phyloP scores from a whole-genome alignment of 2,797 vertebrate species.

The Rhodeus uyekii region DNA sequence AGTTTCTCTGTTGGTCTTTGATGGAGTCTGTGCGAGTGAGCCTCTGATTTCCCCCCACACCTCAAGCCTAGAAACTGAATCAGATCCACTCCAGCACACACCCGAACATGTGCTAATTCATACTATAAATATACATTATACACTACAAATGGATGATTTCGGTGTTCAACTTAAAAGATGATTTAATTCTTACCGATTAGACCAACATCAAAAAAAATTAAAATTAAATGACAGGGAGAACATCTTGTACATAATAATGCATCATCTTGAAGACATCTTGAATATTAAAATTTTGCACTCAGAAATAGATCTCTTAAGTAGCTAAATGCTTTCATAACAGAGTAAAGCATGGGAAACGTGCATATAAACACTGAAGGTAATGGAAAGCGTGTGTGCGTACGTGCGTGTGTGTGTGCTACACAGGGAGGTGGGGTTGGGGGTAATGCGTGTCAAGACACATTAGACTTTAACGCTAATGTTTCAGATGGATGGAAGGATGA shows the following conservation, averaged over 20 bases:
- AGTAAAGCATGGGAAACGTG: not conserved
- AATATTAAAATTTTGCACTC: not conserved
- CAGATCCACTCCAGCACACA: conserved; percentile 3
- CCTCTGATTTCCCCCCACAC: conserved; percentile 19
- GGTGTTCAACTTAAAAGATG: not conserved
- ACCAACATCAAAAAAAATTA: not conserved
- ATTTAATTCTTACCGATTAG: not conserved
- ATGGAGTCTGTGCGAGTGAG: conserved; percentile 27
- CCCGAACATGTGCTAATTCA: not conserved
- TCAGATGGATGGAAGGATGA: conserved; percentile 50
- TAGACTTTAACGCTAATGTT: conserved; percentile 51
- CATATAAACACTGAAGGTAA: not conserved
- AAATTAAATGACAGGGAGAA: not conserved
- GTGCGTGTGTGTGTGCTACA: not conserved
- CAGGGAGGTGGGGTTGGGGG: conserved; percentile 23
- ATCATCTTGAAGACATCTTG: not conserved
- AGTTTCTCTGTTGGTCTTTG: conserved; percentile 55
- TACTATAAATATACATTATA: conserved; percentile 12
- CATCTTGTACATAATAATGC: not conserved
- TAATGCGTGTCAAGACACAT: conserved; percentile 51
- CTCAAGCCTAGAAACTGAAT: conserved; percentile 15
- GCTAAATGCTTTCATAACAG: not conserved
- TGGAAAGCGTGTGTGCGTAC: not conserved
- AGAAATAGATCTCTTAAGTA: not conserved
- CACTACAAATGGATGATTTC: not conserved